Conservation (phyloP, 2,888 invertebrate genomes). For the Synergus itoensis region DNA sequence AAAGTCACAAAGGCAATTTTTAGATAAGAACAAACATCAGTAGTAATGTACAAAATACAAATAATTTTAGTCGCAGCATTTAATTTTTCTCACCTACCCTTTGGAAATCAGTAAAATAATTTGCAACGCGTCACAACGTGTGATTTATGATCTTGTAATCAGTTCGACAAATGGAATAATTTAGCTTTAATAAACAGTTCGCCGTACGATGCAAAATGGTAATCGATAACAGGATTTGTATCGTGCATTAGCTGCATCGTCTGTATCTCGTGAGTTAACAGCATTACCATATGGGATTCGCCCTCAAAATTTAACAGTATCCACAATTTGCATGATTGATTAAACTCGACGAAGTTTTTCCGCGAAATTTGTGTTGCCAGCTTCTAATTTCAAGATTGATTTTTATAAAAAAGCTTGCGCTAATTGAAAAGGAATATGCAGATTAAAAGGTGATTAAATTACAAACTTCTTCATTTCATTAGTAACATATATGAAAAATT, state of each 20-base stretch:
- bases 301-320: constrained; percentile 70
- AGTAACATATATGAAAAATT: too few species aligned
- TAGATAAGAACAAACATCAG: background rate
- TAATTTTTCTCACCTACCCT: background rate
- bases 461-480: too few species aligned
- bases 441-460: background rate
- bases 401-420: background rate
- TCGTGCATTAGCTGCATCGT: constrained; percentile 39
- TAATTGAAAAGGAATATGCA: background rate
- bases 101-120: background rate
- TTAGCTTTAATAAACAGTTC: constrained; percentile 38
- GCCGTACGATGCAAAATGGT: constrained; percentile 30
- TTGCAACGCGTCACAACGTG: background rate
- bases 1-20: background rate
- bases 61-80: background rate
- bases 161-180: constrained; percentile 41
- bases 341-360: constrained; percentile 54
- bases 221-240: constrained; percentile 38
- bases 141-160: constrained; percentile 36
- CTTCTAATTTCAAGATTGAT: constrained; percentile 17
- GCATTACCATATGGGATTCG: constrained; percentile 71
- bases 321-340: constrained; percentile 75
- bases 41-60: too few species aligned
- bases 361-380: constrained; percentile 45
- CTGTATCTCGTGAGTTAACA: constrained; percentile 66